Evolutionary conservation across 2,113 vertebrate genomes (phyloP).

Genomic region (Ciconia maguari): DNA sequence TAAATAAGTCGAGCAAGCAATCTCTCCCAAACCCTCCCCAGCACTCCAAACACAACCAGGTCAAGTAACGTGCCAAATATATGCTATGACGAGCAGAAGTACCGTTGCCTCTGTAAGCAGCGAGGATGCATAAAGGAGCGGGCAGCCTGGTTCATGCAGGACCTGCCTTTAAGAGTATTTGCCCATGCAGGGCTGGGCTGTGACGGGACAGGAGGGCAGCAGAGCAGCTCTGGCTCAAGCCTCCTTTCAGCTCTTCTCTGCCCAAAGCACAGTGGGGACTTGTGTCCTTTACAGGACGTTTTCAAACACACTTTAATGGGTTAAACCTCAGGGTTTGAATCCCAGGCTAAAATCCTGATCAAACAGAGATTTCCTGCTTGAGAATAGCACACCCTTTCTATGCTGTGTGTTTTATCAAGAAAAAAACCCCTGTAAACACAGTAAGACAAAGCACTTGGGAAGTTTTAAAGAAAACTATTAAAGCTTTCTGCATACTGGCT

Average conservation of each 20-base stretch:
- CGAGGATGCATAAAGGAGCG: not conserved
- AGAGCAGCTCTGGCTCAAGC: not conserved
- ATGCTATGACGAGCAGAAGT: accelerated
- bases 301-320: not conserved
- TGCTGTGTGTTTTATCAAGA: not conserved
- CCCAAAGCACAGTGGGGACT: not conserved
- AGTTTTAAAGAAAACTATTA: not conserved
- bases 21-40: not conserved
- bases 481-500: not conserved
- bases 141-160: not conserved
- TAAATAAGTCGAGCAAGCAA: not conserved
- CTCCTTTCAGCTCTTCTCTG: not conserved
- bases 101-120: too few species aligned
- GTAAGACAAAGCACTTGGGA: not conserved
- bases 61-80: not conserved
- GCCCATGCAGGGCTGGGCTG: not conserved
- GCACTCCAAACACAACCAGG: not conserved
- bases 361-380: not conserved
- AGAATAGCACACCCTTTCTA: not conserved
- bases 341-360: not conserved
- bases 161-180: not conserved
- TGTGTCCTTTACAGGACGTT: not conserved
- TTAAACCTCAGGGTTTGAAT: not conserved
- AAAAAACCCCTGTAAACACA: not conserved
- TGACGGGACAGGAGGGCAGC: not conserved